Percentiles rank a stretch among this genome's conserved stretches.
These are phyloP conservation scores for Cardiocondyla obscurior DNA, from an alignment of 1,140 invertebrate genomes.

Conservation along the genomic window DNA sequence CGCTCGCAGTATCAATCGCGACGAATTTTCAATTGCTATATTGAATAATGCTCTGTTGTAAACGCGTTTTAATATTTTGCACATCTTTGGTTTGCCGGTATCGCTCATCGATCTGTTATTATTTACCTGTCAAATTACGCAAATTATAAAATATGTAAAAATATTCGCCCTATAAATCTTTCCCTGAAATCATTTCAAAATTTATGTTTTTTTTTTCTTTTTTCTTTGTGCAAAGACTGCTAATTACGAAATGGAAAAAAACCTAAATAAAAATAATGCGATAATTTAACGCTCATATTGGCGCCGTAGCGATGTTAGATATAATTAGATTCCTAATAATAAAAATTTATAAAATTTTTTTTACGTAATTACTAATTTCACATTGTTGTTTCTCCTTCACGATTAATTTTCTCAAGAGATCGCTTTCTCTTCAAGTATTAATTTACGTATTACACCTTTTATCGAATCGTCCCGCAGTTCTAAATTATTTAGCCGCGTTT, in stretches of 20 bases:
- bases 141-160: constrained; percentile 44
- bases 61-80: constrained; percentile 26
- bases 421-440: no score
- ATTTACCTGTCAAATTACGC: constrained; percentile 49
- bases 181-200: constrained; percentile 18
- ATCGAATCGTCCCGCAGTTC: no score
- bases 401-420: neutral
- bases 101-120: constrained; percentile 52
- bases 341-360: no score
- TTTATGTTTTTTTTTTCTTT: constrained; percentile 34
- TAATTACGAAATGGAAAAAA: neutral
- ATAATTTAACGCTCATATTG: no score
- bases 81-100: constrained; percentile 21
- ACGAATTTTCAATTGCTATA: constrained; percentile 51
- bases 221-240: neutral
- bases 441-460: no score
- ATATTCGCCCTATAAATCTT: constrained; percentile 1
- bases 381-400: neutral
- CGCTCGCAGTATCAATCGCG: constrained; percentile 33
- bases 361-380: no score
- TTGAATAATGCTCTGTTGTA: constrained; percentile 48
- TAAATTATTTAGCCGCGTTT: neutral
- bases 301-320: neutral
- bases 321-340: neutral
- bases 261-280: neutral